Evolutionary conservation across 2,113 vertebrate genomes (phyloP), one percentile per base, ranked within the genome.

Genomic region (Leiothrix lutea): DNA sequence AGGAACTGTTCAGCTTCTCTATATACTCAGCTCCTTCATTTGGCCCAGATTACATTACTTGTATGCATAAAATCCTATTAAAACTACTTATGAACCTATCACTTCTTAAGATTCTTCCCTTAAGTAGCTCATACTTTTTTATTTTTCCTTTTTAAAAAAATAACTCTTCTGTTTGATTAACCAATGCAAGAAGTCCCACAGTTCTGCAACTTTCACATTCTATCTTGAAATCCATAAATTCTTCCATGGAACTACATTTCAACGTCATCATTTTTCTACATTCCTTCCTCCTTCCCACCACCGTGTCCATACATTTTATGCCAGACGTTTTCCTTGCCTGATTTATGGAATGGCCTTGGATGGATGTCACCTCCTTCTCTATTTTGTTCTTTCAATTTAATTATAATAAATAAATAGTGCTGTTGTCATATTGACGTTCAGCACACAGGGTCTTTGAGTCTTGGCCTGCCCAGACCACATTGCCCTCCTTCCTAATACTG

Each of bases 391-490:
- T 74, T 75, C 45, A 87, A 50, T 71, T 73, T 42, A 45, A 14
- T 58, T 60, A 8, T 29, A 42, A n/a, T 36, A 5, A 65, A 44
- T 10, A 73, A 65, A 48, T 26, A 44, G 17, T 8, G 8, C 38
- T 84, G 14, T 47, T 4, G 11, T 54, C 0, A 0, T 29, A 24
- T 4, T 44, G 36, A 28, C 7, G 9, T 38, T 74, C 20, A 91
- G 31, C 19, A 47, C 21, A 36, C 3, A 26, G 11, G 8, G 38
- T 24, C 23, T 93, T 72, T 56, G 24, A 72, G 31, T 42, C 28
- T n/a, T 72, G n/a, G 5, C 4, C 38, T 84, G 21, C 15, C 21
- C 19, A 31, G 5, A 36, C 8, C 11, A 19, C 1, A 0, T 15
- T 62, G 21, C 15, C 3, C 10, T 69, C 17, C 47, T 84, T 84